Evolutionary conservation across 2,888 invertebrate species (phyloP).

Genomic region (Cephonodes hylas): DNA sequence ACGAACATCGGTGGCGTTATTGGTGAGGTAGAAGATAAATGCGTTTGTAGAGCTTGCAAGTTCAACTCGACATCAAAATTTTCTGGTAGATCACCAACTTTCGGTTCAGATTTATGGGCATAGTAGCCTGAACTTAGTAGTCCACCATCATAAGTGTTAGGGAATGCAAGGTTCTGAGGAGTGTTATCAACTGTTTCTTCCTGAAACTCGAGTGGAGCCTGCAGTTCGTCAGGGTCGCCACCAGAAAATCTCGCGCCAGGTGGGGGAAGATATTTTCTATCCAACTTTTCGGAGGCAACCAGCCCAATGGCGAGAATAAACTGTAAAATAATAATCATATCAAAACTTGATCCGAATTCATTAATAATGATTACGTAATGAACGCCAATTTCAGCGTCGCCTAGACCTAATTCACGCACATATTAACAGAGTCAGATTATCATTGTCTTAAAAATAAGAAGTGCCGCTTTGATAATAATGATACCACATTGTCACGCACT

Average conservation of each 20-base stretch:
- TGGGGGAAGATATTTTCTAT: slow-evolving; percentile 63
- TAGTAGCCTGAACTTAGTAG: neutral
- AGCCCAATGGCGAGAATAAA: slow-evolving; percentile 48
- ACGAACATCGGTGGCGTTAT: neutral
- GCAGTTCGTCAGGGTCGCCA: slow-evolving; percentile 47
- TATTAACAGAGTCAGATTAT: too few species aligned
- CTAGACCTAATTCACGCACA: too few species aligned
- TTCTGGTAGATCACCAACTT: neutral
- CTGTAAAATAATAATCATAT: slow-evolving; percentile 43
- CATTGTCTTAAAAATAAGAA: too few species aligned
- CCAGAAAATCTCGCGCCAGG: slow-evolving; percentile 56
- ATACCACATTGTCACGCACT: too few species aligned
- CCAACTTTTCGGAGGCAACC: slow-evolving; percentile 51
- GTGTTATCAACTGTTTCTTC: slow-evolving; percentile 24
- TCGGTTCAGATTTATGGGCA: neutral
- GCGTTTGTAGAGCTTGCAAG: neutral
- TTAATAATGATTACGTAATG: too few species aligned
- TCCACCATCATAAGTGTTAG: neutral
- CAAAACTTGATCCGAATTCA: neutral
- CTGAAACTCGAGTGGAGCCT: slow-evolving; percentile 50
- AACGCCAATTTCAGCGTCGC: too few species aligned
- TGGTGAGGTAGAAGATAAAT: neutral
- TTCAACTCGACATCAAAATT: neutral
- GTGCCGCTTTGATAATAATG: too few species aligned
- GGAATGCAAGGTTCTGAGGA: slow-evolving; percentile 20